Base-by-base conservation (phyloP, 2,797 vertebrate genomes). In the Spea hammondii region DNA sequence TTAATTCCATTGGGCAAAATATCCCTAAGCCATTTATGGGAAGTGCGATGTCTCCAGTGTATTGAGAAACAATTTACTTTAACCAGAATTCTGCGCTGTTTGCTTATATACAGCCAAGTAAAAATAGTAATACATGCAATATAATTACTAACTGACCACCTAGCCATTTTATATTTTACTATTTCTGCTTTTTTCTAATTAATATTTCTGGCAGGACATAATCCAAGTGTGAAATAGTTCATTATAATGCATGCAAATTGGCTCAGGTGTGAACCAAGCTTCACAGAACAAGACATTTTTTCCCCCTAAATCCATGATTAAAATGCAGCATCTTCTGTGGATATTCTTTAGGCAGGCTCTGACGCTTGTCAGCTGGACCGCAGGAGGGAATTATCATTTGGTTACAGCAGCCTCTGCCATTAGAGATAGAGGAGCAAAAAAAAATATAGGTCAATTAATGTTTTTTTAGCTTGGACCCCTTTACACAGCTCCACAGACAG, bases 361-460 rank as follows among this genome's bases (percentile, higher is more conserved):
- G 83, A 83, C 64, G 12, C 81, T 70, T 88, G 86, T 85, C 84
- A 82, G 67, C 62, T 76, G 83, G 82, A 79, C 79, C 72, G 85
- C 83, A 84, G 78, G 81, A 82, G 81, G 82, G 82, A 87, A 83
- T 90, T 90, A 90, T 89, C 87, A 72, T 85, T 84, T 78, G 84
- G 69, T 73, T 87, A 83, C 88, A 88, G 86, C 84, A 87, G 82
- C 72, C 78, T 74, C 85, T 88, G 86, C 84, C 85, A 83, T 79
- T 72, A 76, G 74, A 83, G 87, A 87, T 88, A 88, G 86, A 85
- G 86, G 85, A 84, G 64, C 9, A 77, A 79, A 86, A 72, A 77
- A 55, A 82, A 83, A 84, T 59, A 64, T 5, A 77, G 73, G 84
- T 85, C 78, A 83, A 78, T 89, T 85, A 84, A 65, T 65, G 73